A percentile compares a stretch with the other conserved stretches of the same genome.
Evolutionary conservation across 2,113 vertebrate species (phyloP).

Genomic region (Reinhardtius hippoglossoides): DNA sequence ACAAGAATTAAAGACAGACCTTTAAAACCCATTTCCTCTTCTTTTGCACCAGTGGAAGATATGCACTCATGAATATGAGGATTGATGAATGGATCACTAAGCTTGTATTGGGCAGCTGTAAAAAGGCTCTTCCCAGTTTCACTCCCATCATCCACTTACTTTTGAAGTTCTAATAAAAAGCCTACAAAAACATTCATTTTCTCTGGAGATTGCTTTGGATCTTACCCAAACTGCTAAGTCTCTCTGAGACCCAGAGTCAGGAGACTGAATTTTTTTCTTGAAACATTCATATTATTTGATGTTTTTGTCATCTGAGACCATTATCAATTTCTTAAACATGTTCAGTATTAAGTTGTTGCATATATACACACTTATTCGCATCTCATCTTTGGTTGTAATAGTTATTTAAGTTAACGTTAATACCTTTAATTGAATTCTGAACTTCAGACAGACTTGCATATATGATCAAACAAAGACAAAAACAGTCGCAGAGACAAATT

Average conservation of each 20-base stretch:
- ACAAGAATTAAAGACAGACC: constrained; percentile 11
- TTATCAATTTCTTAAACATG: no score
- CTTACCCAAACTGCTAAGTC: not conserved
- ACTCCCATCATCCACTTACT: constrained; percentile 41
- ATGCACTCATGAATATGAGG: not conserved
- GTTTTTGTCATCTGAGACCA: no score
- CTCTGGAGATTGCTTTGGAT: constrained; percentile 31
- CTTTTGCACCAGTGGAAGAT: constrained; percentile 6
- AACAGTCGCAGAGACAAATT: no score
- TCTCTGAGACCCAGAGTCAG: constrained; percentile 1
- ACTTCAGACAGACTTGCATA: no score
- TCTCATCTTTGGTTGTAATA: no score
- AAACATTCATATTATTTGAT: no score
- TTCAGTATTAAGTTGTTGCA: no score
- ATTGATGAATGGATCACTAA: constrained; percentile 17
- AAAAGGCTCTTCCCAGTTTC: constrained; percentile 25
- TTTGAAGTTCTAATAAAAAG: constrained; percentile 53
- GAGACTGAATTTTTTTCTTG: not conserved
- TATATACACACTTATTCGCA: no score
- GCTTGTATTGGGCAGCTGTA: constrained; percentile 45
- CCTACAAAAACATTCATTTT: constrained; percentile 49
- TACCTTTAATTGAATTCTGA: no score
- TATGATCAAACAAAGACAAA: no score
- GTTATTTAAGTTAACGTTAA: no score
- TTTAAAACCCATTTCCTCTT: constrained; percentile 4